These are phyloP conservation scores for Galerucella pusilla DNA, from an alignment of 2,888 invertebrate species.

Conservation along the genomic window DNA sequence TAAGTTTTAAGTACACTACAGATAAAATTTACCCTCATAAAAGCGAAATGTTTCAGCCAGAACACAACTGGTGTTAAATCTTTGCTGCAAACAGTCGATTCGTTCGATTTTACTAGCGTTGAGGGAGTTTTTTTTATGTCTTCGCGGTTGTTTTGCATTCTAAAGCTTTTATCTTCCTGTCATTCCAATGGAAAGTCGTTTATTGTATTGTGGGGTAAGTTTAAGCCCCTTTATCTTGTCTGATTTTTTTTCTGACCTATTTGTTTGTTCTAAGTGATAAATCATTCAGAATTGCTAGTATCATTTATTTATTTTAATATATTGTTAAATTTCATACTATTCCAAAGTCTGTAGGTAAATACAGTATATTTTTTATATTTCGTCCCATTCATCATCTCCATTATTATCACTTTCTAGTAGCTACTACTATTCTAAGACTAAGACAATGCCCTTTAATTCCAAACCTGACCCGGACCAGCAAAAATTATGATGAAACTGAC, in stretches of 20 bases:
- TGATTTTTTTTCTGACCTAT: slow-evolving; percentile 5
- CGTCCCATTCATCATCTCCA: too few relatives aligned
- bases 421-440: too few relatives aligned
- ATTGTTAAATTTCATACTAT: too few relatives aligned
- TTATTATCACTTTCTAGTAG: too few relatives aligned
- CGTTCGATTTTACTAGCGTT: slow-evolving; percentile 37
- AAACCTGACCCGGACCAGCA: too few relatives aligned
- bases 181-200: slow-evolving; percentile 22
- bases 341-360: too few relatives aligned
- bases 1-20: slow-evolving; percentile 30
- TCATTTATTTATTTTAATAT: too few relatives aligned
- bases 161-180: slow-evolving; percentile 24
- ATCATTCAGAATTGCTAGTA: neutral
- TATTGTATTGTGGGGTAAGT: slow-evolving; percentile 17
- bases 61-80: slow-evolving; percentile 40
- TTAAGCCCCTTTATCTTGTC: slow-evolving; percentile 16
- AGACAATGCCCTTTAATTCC: too few relatives aligned
- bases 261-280: neutral
- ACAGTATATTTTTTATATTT: too few relatives aligned
- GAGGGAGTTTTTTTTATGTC: slow-evolving; percentile 35
- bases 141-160: slow-evolving; percentile 37
- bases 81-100: slow-evolving; percentile 35
- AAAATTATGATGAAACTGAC: too few relatives aligned
- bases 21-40: slow-evolving; percentile 40
- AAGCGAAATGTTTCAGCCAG: slow-evolving; percentile 32